Evolutionary conservation across 2,113 vertebrate genomes (phyloP), one percentile per base, ranked within the genome.

Genomic region (Lycaon pictus): DNA sequence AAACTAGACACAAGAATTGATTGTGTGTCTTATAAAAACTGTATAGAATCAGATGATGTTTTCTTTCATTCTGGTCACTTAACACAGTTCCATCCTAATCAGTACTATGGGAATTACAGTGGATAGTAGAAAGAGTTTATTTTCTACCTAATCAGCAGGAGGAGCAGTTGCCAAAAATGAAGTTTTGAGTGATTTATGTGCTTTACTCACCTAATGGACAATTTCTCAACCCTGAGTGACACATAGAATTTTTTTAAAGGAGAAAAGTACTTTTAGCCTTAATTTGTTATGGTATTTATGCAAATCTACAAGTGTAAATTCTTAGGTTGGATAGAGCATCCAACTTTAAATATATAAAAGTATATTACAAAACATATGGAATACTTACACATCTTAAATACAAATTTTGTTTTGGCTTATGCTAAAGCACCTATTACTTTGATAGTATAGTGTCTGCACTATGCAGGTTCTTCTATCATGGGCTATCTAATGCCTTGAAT

Each of bases 351-450:
- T 51, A 62, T 1, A 3, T 80, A 35, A 56, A 82, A 81, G 37
- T 65, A 22, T 65, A 27, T 20, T 96, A 56, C 0, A 71, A 51
- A 95, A 72, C 67, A 17, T 79, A n/a, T 32, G 43, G 25, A 95
- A 67, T 90, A n/a, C 11, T 80, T 65, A 72, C 2, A 13, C 72
- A 22, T 65, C 22, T 69, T 67, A 48, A 93, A 63, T 65, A 35
- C 2, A 85, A 37, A n/a, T 85, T 95, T 97, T n/a, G 13, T 84
- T 74, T 74, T 93, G 90, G 17, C 29, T 85, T 63, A 74, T 7
- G 20, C 23, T 60, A 20, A 91, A 16, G 48, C 43, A 82, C 32
- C 7, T 86, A 13, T 12, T 82, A 1, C 11, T 84, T 74, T 88
- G 22, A 89, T 86, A 76, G 0, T 25, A 12, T 88, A 56, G 4